Base-by-base conservation (phyloP, 2,113 vertebrate genomes). In the Pyrgilauda ruficollis region DNA sequence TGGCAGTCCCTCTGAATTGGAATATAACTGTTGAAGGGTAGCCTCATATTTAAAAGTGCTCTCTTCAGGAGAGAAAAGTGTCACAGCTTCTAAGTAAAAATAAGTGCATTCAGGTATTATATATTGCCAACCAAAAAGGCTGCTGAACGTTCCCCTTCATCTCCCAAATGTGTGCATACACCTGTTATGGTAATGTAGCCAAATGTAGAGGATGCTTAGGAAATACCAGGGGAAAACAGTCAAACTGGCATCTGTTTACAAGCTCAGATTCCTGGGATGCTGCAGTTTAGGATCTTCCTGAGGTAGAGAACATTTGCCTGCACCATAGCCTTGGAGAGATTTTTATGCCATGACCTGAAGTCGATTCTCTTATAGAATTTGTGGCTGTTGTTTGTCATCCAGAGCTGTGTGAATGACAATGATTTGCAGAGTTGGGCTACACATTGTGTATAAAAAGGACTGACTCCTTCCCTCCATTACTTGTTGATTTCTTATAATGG, bases 301-400 rank as follows among this genome's bases (percentile, higher is more conserved):
- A 46, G 9, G 22, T 18, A 30, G 4, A 50, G 26, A 20, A 33
- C 0, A 0, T 43, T 79, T 79, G 15, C 21, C 22, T 76, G 6
- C 10, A 33, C 15, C 0, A 0, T 7, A 24, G 10, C 19, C 24
- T 73, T 80, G 22, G 15, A 43, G 22, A 64, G 24, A 10, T 55
- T 68, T 62, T 68, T 55, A 13, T 63, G 27, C 23, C 13, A 7
- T 49, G 62, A 73, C 16, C 37, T 68, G 18, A 22, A 56, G 2
- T 27, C 31, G 4, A 1, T 41, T 74, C 7, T 67, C 5, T 26
- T 26, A 22, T 8, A 12, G 27, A 14, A 59, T 75, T 74, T 59
- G 2, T 44, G 27, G 27, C 13, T 49, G 21, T 27, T 53, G 23
- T 56, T 84, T 80, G 16, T 49, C 15, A 53, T 33, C 63, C 49